Base-by-base conservation (phyloP, 2,797 vertebrate genomes). In the Galago senegalensis region DNA sequence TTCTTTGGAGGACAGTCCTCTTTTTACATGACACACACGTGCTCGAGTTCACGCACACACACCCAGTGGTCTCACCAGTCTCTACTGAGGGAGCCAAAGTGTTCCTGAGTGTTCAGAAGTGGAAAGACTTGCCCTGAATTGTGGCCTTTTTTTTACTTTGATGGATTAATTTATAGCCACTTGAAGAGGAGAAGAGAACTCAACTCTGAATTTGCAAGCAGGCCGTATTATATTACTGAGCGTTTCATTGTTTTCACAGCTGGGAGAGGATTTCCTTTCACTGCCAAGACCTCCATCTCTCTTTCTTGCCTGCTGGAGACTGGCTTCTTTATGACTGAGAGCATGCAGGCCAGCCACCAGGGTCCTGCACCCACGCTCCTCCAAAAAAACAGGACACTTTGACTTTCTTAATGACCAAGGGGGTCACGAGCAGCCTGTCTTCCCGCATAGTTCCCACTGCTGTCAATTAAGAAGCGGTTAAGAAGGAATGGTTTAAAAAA, bases 171-270 rank as follows among this genome's bases (percentile, higher is more conserved):
- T 91, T 90, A 93, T 0, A 43, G 46, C 34, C 34, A 13, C 61
- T 63, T 93, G 53, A 81, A 81, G 82, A 91, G 75, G 43, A 70
- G 2, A 86, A 61, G 83, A 92, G 87, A 96, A 92, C 63, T 2
- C n/a, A 46, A 16, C 34, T 63, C 31, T 0, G 58, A 82, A 34
- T 82, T 65, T 60, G 23, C 60, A 85, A 87, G 72, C 46, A 3
- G 0, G 0, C 73, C 0, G 0, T 34, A 69, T 67, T 49, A 0
- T 18, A 3, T 79, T 76, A 67, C 86, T 43, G 61, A 72, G 81
- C 0, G 0, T 29, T 3, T 53, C 46, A 37, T 2, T 93, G 87
- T 94, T 97, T 94, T 72, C 94, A 93, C 91, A 97, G 96, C 89
- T 94, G 80, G 5, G 10, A 60, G 53, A 17, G 77, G 87, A 17